Conservation (phyloP, 2,888 invertebrate species). For the Trisateles emortualis region DNA sequence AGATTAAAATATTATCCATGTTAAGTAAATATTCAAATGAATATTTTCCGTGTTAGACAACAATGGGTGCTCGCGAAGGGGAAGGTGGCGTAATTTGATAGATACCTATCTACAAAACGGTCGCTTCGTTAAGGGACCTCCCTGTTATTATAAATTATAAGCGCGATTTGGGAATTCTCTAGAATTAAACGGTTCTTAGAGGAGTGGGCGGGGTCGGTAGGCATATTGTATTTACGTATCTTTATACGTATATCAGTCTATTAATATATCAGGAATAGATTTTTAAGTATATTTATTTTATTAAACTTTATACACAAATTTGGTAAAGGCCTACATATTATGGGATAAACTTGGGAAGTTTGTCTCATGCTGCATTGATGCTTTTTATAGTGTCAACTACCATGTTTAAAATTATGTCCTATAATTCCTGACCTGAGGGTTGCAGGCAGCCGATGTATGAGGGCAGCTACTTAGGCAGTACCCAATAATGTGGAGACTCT, state of each 20-base stretch:
- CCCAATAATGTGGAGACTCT: too few species aligned
- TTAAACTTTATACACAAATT: too few species aligned
- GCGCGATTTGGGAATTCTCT: conserved; percentile 80
- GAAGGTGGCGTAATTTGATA: conserved; percentile 83
- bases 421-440: too few species aligned
- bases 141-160: conserved; percentile 85
- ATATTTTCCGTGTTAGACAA: conserved; percentile 88
- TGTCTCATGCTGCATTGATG: too few species aligned
- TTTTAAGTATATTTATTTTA: neutral
- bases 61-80: conserved; percentile 78
- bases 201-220: conserved; percentile 58
- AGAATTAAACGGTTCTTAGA: conserved; percentile 76
- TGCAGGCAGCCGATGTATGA: too few species aligned
- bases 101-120: conserved; percentile 86
- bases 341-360: too few species aligned
- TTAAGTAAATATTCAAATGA: conserved; percentile 88
- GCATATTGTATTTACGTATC: conserved; percentile 49
- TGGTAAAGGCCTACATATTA: too few species aligned
- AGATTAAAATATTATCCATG: conserved; percentile 88
- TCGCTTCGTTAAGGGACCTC: conserved; percentile 81
- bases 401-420: too few species aligned
- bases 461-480: too few species aligned
- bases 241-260: neutral
- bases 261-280: neutral
- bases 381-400: too few species aligned